Percentiles rank a stretch among this genome's conserved stretches.
Evolutionary conservation across 2,113 vertebrate species (phyloP).

Genomic region (Bubalus kerabau): DNA sequence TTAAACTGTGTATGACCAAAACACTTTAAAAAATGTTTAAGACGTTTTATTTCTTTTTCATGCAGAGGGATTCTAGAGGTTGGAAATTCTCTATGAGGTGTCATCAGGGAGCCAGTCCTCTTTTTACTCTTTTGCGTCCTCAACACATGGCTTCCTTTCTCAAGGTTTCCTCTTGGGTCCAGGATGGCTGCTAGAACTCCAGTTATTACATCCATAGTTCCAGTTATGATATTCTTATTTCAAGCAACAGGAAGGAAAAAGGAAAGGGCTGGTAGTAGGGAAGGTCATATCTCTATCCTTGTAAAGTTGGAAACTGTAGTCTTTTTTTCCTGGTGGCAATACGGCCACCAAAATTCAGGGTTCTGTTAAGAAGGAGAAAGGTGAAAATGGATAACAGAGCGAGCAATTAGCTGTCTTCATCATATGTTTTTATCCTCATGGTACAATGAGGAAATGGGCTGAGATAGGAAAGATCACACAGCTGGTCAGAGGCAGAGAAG

Average conservation of each 20-base stretch:
- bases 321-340: background rate
- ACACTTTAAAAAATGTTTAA: background rate
- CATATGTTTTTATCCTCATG: background rate
- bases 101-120: background rate
- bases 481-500: background rate
- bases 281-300: background rate
- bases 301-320: background rate
- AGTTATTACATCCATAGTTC: background rate
- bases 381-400: background rate
- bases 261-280: background rate
- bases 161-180: background rate
- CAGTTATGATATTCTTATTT: background rate
- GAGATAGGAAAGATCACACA: background rate
- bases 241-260: background rate
- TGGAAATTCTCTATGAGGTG: background rate
- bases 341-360: background rate
- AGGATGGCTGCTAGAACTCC: background rate
- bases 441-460: background rate
- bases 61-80: background rate
- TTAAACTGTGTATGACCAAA: background rate
- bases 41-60: background rate
- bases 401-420: background rate
- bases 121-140: background rate
- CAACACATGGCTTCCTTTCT: background rate
- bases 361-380: background rate